Evolutionary conservation across 2,888 invertebrate genomes (phyloP), one percentile per base, ranked within the genome.

Genomic region (Linnaemya tessellans): DNA sequence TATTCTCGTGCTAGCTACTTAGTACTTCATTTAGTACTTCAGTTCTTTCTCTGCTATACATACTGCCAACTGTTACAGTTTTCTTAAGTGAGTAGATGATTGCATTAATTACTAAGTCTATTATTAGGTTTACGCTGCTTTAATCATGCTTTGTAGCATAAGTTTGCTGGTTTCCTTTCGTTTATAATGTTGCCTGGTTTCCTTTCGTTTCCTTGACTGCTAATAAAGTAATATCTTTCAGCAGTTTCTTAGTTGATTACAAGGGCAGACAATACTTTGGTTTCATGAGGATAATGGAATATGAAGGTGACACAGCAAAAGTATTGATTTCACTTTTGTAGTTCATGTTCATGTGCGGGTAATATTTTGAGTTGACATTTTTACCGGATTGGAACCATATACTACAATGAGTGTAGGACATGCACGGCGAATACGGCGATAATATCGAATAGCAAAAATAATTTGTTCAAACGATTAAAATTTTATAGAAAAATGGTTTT

Each of bases 261-360:
- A 30, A 30, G 18, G 20, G 20, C 2, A 51, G 2, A 51, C 3
- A 35, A 22, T 3, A 64, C 22, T 10, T 51, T 11, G 0, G 0
- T 18, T n/a, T 22, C 49, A 11, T 41, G 41, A 3, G 64, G 22
- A 25, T 64, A 64, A 75, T 75, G 41, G 54, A 43, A 75, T 64
- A 75, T 73, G 73, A 60, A 54, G 43, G 43, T 56, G 43, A 71
- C 56, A 71, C 56, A 1, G 56, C 25, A 25, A 25, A 46, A 25
- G 1, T 25, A 46, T 65, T 65, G 43, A 51, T 25, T 22, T 65
- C 25, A 9, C 11, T 43, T 43, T 43, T 43, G 1, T 3, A 43
- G 1, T 3, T 43, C 13, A 13, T 43, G 41, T 13, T 43, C 13
- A 13, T 30, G 5, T 30, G 30, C 5, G 30, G 5, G 30, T n/a